These are phyloP conservation scores for Squalus acanthias DNA, from an alignment of 2,797 vertebrate species.

Conservation along the genomic window DNA sequence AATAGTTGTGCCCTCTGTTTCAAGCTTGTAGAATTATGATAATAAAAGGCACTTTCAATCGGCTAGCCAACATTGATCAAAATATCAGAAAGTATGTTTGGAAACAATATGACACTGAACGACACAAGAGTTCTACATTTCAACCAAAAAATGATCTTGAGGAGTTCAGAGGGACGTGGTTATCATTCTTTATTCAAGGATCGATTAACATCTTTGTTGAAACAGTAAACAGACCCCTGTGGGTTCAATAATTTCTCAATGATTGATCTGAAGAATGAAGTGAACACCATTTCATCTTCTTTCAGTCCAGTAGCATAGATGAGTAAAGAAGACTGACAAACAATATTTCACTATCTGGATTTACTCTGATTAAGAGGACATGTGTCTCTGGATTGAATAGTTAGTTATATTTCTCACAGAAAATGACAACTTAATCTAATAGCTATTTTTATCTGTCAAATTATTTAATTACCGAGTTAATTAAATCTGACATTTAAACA, in stretches of 20 bases:
- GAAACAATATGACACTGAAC: neutral
- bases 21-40: neutral
- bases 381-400: neutral
- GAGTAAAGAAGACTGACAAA: neutral
- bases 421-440: neutral
- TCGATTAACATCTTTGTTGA: neutral
- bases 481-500: constrained; percentile 2
- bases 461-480: neutral
- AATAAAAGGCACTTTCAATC: neutral
- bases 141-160: neutral
- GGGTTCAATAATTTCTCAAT: neutral
- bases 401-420: neutral
- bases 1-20: neutral
- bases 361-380: neutral
- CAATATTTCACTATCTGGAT: neutral
- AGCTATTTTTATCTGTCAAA: neutral
- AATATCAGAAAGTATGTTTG: neutral
- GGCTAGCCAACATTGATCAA: neutral
- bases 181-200: neutral
- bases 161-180: neutral
- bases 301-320: neutral
- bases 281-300: neutral
- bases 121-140: neutral
- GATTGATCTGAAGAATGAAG: neutral
- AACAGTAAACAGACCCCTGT: neutral